phyloP scores from a whole-genome alignment of 2,888 invertebrate species.

The Drosophila histrio region DNA sequence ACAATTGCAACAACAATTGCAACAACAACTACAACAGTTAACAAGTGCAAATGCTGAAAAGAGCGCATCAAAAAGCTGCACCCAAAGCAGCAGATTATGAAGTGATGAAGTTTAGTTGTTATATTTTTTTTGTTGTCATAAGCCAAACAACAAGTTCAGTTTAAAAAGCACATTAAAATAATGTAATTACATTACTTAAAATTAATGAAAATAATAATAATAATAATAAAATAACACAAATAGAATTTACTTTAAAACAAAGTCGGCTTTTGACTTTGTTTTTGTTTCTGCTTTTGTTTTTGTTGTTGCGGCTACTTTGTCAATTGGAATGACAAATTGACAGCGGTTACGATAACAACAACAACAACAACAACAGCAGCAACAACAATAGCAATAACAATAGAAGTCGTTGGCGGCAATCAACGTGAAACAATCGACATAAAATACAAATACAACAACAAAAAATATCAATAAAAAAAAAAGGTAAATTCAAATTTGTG shows the following conservation, averaged over 20 bases:
- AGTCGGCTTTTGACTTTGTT: not conserved
- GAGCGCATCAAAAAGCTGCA: conserved; percentile 26
- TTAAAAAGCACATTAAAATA: conserved; percentile 35
- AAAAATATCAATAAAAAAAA: conserved; percentile 39
- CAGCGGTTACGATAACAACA: conserved; percentile 44
- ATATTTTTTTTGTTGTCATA: conserved; percentile 7
- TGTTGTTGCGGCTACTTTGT: conserved; percentile 39
- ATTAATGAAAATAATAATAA: conserved; percentile 9
- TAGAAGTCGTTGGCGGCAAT: conserved; percentile 52
- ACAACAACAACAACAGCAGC: conserved; percentile 23
- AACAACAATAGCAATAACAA: conserved; percentile 36
- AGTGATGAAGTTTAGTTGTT: conserved; percentile 31
- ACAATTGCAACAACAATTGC: conserved; percentile 28
- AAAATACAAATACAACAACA: conserved; percentile 25
- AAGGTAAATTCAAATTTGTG: conserved; percentile 61
- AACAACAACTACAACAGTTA: conserved; percentile 20
- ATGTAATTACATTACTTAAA: conserved; percentile 31
- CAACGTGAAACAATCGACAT: conserved; percentile 47
- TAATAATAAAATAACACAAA: conserved; percentile 7
- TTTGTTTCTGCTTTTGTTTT: conserved; percentile 23
- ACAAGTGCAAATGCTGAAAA: conserved; percentile 30
- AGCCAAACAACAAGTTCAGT: conserved; percentile 36
- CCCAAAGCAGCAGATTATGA: conserved; percentile 2
- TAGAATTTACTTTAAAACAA: not conserved
- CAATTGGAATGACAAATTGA: conserved; percentile 60